These are phyloP conservation scores for Oxystoma pomonae DNA, from an alignment of 2,888 invertebrate genomes.

Conservation along the genomic window DNA sequence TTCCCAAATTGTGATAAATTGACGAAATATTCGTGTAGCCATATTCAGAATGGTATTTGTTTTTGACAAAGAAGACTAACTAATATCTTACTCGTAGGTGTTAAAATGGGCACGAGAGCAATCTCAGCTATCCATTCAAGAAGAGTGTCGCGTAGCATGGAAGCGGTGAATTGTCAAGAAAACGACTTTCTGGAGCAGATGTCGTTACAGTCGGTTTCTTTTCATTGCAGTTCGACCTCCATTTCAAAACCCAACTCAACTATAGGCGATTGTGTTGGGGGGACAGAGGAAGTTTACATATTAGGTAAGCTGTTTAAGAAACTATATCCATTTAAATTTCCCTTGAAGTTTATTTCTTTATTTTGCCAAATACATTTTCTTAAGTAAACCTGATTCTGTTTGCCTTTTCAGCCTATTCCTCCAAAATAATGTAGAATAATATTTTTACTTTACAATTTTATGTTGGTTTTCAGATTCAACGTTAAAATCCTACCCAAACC, in stretches of 20 bases:
- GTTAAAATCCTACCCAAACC: slow-evolving; percentile 50
- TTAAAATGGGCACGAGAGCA: slow-evolving; percentile 71
- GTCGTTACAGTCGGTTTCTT: slow-evolving; percentile 43
- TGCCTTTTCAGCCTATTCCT: no score
- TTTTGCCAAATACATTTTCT: no score
- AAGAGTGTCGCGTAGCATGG: slow-evolving; percentile 44
- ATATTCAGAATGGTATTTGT: no score
- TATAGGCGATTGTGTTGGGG: slow-evolving; percentile 42
- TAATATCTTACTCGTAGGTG: slow-evolving; percentile 35
- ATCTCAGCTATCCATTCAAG: slow-evolving; percentile 45
- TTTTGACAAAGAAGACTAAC: no score
- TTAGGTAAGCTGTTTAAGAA: slow-evolving; percentile 45
- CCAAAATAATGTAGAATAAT: no score
- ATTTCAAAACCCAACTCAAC: slow-evolving; percentile 35
- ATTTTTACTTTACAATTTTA: no score
- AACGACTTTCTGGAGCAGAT: slow-evolving; percentile 43
- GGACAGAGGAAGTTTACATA: slow-evolving; percentile 53
- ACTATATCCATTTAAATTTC: no score
- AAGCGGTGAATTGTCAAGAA: slow-evolving; percentile 40
- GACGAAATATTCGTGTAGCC: no score
- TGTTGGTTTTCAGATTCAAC: slow-evolving; percentile 53
- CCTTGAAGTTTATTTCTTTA: no score
- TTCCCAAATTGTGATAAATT: no score
- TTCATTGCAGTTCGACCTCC: slow-evolving; percentile 44
- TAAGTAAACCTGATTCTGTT: no score